phyloP scores from a whole-genome alignment of 1,140 invertebrate genomes.

The Procambarus virginalis region DNA sequence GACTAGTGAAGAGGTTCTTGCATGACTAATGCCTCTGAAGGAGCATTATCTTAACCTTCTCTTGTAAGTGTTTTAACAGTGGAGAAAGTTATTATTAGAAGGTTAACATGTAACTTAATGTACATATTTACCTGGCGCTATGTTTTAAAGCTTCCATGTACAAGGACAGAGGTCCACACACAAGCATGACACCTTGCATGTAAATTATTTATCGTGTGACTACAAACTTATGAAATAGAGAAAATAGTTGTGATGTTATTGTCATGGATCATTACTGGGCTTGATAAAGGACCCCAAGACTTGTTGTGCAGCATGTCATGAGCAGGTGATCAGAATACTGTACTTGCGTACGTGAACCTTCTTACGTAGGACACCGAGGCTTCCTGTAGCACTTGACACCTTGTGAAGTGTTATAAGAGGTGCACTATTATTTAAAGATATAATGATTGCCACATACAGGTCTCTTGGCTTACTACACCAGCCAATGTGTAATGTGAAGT shows the following conservation, averaged over 20 bases:
- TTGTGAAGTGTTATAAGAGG: background rate
- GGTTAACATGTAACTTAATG: too few relatives aligned
- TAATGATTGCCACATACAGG: background rate
- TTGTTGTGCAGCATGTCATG: background rate
- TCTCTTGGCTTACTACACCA: background rate
- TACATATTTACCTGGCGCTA: too few relatives aligned
- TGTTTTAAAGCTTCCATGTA: too few relatives aligned
- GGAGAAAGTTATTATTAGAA: too few relatives aligned
- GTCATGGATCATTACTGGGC: background rate
- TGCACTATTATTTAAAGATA: background rate
- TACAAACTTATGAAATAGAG: background rate
- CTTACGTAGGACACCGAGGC: background rate
- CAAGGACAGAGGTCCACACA: background rate
- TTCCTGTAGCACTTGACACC: background rate
- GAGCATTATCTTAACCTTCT: too few relatives aligned
- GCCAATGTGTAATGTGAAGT: background rate
- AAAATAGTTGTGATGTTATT: background rate
- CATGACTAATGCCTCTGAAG: too few relatives aligned
- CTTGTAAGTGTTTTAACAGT: too few relatives aligned
- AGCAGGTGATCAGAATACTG: background rate
- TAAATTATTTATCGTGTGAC: background rate
- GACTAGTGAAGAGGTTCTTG: too few relatives aligned
- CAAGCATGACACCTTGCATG: background rate
- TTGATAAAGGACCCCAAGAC: background rate
- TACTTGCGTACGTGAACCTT: background rate